Evolutionary conservation across 2,888 invertebrate species (phyloP).

Genomic region (Drosophila melanosoma): DNA sequence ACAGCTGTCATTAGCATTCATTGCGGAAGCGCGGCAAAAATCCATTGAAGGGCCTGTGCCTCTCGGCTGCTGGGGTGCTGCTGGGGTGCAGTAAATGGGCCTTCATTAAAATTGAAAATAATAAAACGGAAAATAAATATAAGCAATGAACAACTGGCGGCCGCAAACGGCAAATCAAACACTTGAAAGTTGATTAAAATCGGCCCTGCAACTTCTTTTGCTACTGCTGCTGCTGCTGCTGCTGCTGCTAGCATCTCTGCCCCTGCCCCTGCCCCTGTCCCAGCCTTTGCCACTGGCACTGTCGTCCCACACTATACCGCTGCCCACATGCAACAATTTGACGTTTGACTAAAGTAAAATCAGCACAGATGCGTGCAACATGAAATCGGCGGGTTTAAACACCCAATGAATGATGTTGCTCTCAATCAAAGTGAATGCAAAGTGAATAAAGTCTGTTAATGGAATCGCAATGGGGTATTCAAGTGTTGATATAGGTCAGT

Average conservation of each 20-base stretch:
- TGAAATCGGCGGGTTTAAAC: conserved; percentile 13
- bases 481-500: conserved; percentile 37
- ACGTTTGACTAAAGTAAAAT: conserved; percentile 64
- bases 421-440: conserved; percentile 51
- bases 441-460: conserved; percentile 39
- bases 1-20: conserved; percentile 81
- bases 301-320: conserved; percentile 10
- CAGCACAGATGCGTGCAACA: conserved; percentile 73
- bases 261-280: conserved; percentile 4
- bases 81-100: conserved; percentile 71
- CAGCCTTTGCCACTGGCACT: conserved; percentile 1
- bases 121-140: conserved; percentile 69
- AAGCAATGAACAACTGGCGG: conserved; percentile 44
- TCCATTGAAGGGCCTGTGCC: conserved; percentile 48
- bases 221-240: conserved; percentile 1
- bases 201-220: conserved; percentile 28
- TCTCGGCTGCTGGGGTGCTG: conserved; percentile 7
- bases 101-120: conserved; percentile 80
- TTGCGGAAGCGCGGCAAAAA: conserved; percentile 74
- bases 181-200: conserved; percentile 76
- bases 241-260: neutral
- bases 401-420: conserved; percentile 31
- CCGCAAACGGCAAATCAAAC: conserved; percentile 76
- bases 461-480: conserved; percentile 28
- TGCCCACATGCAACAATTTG: conserved; percentile 77